Evolutionary conservation across 2,888 invertebrate genomes (phyloP), one percentile per base, ranked within the genome.

Genomic region (Noctua pronuba): DNA sequence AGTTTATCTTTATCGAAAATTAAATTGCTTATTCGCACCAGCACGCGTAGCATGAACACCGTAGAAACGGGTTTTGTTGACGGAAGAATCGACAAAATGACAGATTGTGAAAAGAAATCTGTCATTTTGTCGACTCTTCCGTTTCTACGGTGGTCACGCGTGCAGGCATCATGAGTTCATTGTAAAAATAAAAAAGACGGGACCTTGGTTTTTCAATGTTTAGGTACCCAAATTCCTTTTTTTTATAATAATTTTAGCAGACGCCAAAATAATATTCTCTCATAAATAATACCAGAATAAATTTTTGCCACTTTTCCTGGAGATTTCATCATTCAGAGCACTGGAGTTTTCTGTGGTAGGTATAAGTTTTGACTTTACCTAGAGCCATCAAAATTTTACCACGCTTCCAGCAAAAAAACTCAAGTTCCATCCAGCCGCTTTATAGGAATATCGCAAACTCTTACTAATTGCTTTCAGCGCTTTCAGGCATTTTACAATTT

Each of bases 381-480:
- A 2, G 28, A 46, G 3, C 13, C 8, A 31, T 10, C 16, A 70
- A 41, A 28, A 41, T 28, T 41, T 2, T 24, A 7, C 41, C 41
- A 52, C 16, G 64, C 21, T 5, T n/a, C 41, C 21, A 38, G 21
- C 24, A 44, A 60, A 66, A 66, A 16, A 5, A 28, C 6, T 16
- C 41, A 46, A 58, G 71, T 41, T 75, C 35, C 65, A 83, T 89
- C 89, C 73, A 87, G 83, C 41, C 10, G 41, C n/a, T 80, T 49
- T 86, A 75, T 49, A 60, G 81, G 79, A 49, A 75, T 70, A 83
- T 79, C 74, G 70, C 71, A 83, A 86, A 84, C 85, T 83, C 68
- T 83, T 85, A 78, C 88, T 90, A 90, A 91, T 91, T 91, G 85
- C 90, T 89, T 76, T 90, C 85, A 84, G 87, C 84, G 79, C 84